phyloP scores from a whole-genome alignment of 2,113 vertebrate species.

The Pelvicachromis taeniatus region DNA sequence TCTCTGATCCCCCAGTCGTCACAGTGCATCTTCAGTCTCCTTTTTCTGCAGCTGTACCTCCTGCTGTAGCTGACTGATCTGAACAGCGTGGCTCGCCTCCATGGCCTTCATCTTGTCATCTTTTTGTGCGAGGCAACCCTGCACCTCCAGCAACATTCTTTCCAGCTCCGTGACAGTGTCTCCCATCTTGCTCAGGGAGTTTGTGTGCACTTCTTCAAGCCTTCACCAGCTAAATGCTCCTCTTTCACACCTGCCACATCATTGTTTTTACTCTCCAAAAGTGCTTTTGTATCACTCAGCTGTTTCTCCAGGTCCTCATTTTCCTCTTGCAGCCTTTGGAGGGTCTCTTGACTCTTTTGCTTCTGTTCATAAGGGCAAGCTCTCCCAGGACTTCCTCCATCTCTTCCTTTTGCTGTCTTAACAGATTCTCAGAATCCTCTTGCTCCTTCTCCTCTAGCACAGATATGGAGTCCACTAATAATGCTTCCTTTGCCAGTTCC shows the following conservation, averaged over 20 bases:
- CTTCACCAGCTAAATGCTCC: constrained; percentile 50
- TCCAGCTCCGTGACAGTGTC: constrained; percentile 75
- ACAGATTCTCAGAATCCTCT: no score
- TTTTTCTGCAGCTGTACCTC: constrained; percentile 62
- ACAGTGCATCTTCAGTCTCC: constrained; percentile 30
- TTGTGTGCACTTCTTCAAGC: constrained; percentile 70
- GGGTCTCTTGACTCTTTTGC: no score
- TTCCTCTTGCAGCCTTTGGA: no score
- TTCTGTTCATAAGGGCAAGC: no score
- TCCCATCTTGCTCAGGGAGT: constrained; percentile 62
- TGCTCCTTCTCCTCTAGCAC: no score
- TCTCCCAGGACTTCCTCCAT: no score
- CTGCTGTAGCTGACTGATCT: constrained; percentile 54
- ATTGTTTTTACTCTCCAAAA: constrained; percentile 74
- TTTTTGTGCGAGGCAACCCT: constrained; percentile 75
- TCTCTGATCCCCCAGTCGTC: constrained; percentile 35
- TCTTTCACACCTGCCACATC: constrained; percentile 67
- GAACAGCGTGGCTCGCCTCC: constrained; percentile 51
- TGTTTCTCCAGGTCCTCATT: no score
- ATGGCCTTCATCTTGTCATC: constrained; percentile 72
- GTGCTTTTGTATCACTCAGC: no score
- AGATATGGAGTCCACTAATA: no score
- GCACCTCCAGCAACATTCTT: constrained; percentile 80
- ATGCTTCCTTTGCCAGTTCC: no score
- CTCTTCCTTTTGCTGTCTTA: no score